Evolutionary conservation across 2,888 invertebrate species (phyloP).

Genomic region (Melanostoma scalare): DNA sequence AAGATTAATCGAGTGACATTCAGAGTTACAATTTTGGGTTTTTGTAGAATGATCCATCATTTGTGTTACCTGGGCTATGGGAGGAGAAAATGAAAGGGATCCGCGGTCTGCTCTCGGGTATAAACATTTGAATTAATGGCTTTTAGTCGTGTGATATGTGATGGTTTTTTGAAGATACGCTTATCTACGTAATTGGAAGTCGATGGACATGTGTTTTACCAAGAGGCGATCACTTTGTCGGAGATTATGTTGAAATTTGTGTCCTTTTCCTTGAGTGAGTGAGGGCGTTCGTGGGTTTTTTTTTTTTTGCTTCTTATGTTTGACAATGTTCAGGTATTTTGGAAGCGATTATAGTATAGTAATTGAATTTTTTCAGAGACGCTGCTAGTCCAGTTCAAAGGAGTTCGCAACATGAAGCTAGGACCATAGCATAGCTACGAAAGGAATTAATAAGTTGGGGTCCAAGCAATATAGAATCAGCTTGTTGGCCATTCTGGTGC

Average conservation of each 20-base stretch:
- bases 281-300: no score
- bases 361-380: no score
- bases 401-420: no score
- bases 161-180: conserved; percentile 57
- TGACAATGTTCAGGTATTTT: no score
- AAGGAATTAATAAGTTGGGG: no score
- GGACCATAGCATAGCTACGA: no score
- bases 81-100: conserved; percentile 10
- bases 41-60: conserved; percentile 63
- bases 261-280: conserved; percentile 34
- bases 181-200: conserved; percentile 72
- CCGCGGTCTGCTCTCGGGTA: conserved; percentile 11
- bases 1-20: conserved; percentile 72
- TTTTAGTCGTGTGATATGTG: conserved; percentile 53
- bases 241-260: conserved; percentile 66
- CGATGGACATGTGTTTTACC: conserved; percentile 69
- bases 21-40: conserved; percentile 62
- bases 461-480: no score
- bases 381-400: no score
- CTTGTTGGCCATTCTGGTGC: no score
- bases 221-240: conserved; percentile 67
- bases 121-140: conserved; percentile 58
- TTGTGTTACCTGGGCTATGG: conserved; percentile 22
- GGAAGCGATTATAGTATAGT: no score
- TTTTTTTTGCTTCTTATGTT: no score